phyloP scores from a whole-genome alignment of 2,797 vertebrate species.

The Platyrinchus mystaceus region DNA sequence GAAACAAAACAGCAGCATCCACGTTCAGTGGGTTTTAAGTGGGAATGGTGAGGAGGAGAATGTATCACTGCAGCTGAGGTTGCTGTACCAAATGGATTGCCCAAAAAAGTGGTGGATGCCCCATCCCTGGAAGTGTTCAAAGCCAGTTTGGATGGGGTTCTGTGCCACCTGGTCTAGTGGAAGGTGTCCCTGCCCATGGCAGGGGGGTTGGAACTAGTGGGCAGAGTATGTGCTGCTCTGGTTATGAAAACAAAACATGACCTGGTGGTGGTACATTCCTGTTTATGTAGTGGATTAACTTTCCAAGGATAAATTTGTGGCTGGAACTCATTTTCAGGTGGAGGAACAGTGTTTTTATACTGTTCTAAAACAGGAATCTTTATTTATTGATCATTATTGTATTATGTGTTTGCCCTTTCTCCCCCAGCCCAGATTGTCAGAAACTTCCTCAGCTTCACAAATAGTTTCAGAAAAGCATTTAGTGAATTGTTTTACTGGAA shows the following conservation, averaged over 20 bases:
- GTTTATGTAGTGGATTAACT: background rate
- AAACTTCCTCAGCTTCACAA: background rate
- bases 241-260: background rate
- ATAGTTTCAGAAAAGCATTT: background rate
- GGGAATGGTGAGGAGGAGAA: background rate
- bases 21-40: background rate
- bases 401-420: background rate
- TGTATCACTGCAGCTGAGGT: background rate
- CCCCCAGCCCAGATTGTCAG: background rate
- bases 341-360: background rate
- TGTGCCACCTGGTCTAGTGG: background rate
- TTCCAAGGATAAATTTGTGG: background rate
- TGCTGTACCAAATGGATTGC: background rate
- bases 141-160: background rate
- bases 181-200: background rate
- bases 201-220: background rate
- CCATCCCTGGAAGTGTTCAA: background rate
- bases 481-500: slow-evolving; percentile 20
- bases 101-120: background rate
- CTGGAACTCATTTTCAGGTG: background rate
- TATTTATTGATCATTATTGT: background rate
- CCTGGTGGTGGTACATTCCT: background rate
- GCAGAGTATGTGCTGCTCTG: background rate
- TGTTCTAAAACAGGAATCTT: background rate
- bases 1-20: background rate